Percentiles rank a stretch among this genome's conserved stretches.
These are phyloP conservation scores for Melanchra persicariae DNA, from an alignment of 2,888 invertebrate species.

Conservation along the genomic window DNA sequence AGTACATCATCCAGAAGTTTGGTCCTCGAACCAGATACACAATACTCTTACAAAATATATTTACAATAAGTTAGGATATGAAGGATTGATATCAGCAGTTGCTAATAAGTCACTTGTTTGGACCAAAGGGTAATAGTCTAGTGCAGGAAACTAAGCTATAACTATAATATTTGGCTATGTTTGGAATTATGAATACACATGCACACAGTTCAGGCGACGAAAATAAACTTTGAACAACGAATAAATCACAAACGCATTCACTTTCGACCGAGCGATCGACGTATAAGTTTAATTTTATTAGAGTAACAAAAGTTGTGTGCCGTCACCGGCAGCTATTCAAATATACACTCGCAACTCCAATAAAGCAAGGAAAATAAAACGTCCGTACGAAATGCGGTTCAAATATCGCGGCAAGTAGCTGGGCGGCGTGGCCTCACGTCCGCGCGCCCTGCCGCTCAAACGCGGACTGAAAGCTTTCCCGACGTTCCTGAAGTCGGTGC, in stretches of 20 bases:
- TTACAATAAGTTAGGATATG: slow-evolving; percentile 71
- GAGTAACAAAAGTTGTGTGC: slow-evolving; percentile 53
- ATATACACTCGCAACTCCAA: slow-evolving; percentile 59
- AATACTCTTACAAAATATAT: slow-evolving; percentile 62
- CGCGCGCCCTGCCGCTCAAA: slow-evolving; percentile 83
- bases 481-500: slow-evolving; percentile 76
- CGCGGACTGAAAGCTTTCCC: slow-evolving; percentile 85
- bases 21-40: slow-evolving; percentile 76
- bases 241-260: slow-evolving; percentile 78
- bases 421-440: slow-evolving; percentile 76
- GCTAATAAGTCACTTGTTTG: slow-evolving; percentile 85
- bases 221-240: slow-evolving; percentile 80
- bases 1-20: slow-evolving; percentile 73
- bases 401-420: slow-evolving; percentile 75
- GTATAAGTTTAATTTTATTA: slow-evolving; percentile 48
- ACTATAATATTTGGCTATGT: slow-evolving; percentile 64
- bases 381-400: slow-evolving; percentile 70
- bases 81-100: slow-evolving; percentile 79
- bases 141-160: slow-evolving; percentile 55
- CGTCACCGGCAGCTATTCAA: slow-evolving; percentile 49
- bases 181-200: slow-evolving; percentile 69
- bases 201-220: slow-evolving; percentile 70
- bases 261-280: slow-evolving; percentile 67
- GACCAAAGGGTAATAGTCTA: slow-evolving; percentile 79
- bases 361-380: slow-evolving; percentile 73